phyloP scores from a whole-genome alignment of 2,113 vertebrate species.

The Gallinago paraguaiae region DNA sequence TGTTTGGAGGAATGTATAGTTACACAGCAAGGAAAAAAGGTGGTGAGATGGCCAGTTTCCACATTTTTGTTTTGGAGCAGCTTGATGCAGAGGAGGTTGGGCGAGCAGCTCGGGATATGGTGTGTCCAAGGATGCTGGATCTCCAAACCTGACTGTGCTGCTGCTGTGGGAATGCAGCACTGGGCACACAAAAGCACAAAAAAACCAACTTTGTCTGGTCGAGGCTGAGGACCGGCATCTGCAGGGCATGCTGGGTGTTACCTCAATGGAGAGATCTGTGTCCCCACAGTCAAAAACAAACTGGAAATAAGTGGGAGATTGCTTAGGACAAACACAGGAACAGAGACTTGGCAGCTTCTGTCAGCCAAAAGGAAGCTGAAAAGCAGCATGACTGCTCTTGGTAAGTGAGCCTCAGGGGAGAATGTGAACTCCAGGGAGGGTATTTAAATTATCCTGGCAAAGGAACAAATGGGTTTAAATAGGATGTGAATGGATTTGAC shows the following conservation, averaged over 20 bases:
- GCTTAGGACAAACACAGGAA: neutral
- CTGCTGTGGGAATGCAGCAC: accelerated
- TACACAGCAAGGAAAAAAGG: neutral
- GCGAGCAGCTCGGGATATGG: neutral
- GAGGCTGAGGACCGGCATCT: neutral
- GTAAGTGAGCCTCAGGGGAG: neutral
- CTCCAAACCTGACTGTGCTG: neutral
- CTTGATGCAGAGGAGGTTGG: neutral
- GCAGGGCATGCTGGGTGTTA: neutral
- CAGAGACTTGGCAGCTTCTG: neutral
- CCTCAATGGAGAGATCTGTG: neutral
- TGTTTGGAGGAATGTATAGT: neutral
- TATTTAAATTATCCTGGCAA: neutral
- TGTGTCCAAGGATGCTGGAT: neutral
- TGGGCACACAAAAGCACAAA: neutral
- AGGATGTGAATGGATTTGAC: neutral
- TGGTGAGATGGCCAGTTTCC: neutral
- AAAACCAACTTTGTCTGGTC: neutral
- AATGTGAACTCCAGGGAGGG: neutral
- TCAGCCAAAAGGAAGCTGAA: neutral
- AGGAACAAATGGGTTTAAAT: slow-evolving; percentile 7
- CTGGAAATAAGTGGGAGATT: neutral
- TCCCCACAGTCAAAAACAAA: neutral
- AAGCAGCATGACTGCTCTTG: neutral
- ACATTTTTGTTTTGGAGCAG: neutral